These are phyloP conservation scores for Pao palembangensis DNA, from an alignment of 2,113 vertebrate species.

Conservation along the genomic window DNA sequence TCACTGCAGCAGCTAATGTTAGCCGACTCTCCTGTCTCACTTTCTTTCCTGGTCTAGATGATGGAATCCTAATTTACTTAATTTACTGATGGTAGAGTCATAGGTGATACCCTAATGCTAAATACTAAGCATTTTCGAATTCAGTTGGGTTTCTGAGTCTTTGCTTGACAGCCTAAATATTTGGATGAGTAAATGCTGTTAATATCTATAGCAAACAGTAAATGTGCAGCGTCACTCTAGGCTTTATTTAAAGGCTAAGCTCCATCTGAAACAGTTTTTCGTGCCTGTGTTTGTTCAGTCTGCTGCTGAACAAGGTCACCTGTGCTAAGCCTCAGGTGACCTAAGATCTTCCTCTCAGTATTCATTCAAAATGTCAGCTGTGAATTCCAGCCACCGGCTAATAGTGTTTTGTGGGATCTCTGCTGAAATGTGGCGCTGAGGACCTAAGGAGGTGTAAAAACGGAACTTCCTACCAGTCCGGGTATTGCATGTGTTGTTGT, in stretches of 20 bases:
- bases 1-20: no score
- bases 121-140: conserved; percentile 2
- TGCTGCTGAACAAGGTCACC: conserved; percentile 1
- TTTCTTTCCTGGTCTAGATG: no score
- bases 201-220: conserved; percentile 41
- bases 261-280: conserved; percentile 27
- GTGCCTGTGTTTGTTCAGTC: conserved; percentile 26
- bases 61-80: no score
- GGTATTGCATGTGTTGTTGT: conserved; percentile 35
- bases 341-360: conserved; percentile 42
- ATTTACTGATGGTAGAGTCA: no score
- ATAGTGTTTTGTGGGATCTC: conserved; percentile 36
- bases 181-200: conserved; percentile 39
- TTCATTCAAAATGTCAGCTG: conserved; percentile 35
- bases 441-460: conserved; percentile 51
- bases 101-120: no score
- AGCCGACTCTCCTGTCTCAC: no score
- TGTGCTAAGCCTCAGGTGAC: conserved; percentile 32
- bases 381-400: conserved; percentile 48
- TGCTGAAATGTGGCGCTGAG: conserved; percentile 36
- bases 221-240: conserved; percentile 31
- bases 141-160: conserved; percentile 50
- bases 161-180: conserved; percentile 47
- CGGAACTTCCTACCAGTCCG: conserved; percentile 43
- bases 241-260: neutral